Base-by-base conservation (phyloP, 2,888 invertebrate genomes). In the Bombylius major region DNA sequence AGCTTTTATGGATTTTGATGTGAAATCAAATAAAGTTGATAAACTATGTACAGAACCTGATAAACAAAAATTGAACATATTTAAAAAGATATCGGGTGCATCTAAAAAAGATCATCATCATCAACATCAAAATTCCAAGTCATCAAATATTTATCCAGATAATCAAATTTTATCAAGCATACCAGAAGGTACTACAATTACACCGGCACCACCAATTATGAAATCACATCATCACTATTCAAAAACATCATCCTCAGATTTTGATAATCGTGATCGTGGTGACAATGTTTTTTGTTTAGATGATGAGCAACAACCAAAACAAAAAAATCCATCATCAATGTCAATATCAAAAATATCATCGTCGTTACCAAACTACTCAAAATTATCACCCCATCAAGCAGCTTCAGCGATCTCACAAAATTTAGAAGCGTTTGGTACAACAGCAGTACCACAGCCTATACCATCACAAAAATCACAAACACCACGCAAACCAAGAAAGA, bases 51-150 rank as follows among this genome's bases (percentile, higher is more conserved):
- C 83, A 12, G 89, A 89, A 72, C 89, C 89, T 0, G 88, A 90
- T 69, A 86, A 86, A 72, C 87, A 85, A 71, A 92, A 91, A 70
- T 76, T 89, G 47, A 90, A 89, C 75, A 89, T 91, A 68, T 87
- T 91, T 67, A 91, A 89, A 70, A 89, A 89, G 74, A 88, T 91
- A 70, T 84, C 89, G 58, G 23, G 23, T 23, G 82, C 82, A 67
- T 81, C 82, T 34, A 84, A 83, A 71, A 81, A 82, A 65, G 84
- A 83, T 64, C 80, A 78, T 56, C 61, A 66, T n/a, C 75, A 77
- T n/a, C 67, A 70, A 52, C 61, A 66, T n/a, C 75, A 77, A 13
- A 67, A 70, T 51, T 56, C 62, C 5, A 44, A 53, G 39, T 57
- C 56, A 34, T 12, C 55, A 31, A 54, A 51, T 39, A 33, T 57